Base-by-base conservation (phyloP, 2,113 vertebrate species). In the Apteryx mantelli region DNA sequence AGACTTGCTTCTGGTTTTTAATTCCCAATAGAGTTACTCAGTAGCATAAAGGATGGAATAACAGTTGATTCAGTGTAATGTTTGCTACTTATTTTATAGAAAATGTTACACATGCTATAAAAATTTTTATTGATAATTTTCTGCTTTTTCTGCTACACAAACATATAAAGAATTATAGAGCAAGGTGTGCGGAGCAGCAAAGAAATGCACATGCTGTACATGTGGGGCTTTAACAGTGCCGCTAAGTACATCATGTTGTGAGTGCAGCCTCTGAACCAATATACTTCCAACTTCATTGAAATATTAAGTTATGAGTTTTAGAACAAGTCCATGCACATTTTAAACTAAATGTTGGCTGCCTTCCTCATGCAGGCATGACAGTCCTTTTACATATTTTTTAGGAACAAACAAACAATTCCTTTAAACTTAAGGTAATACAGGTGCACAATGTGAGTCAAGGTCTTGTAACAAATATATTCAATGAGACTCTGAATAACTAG, bases 381-480 rank as follows among this genome's bases (percentile, higher is more conserved):
- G 24, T 75, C 16, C 16, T 84, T 95, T 78, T 21, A 63, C 0
- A 0, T 30, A 7, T 52, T 61, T 50, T 87, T 88, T 2, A 38
- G 38, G 61, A 88, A 65, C 16, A 83, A 88, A 65, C 16, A 83
- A 92, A 70, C 24, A 79, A 38, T 68, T 86, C 61, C 38, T 96
- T 93, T 74, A 93, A 83, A 69, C 74, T 86, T 82, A 80, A 74
- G 86, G 85, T 53, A 93, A 85, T 85, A 88, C 32, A 91, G 55
- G 42, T 86, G 85, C 60, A 69, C 38, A 80, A 56, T 69, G 46
- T 78, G 17, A 56, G 55, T 77, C 48, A 55, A 74, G 52, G 61
- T 86, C 42, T 52, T 64, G 17, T 44, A 91, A 58, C 14, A 90
- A 90, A 86, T 38, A 48, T 5, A 38, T 70, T 60, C 91, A 89